Conservation (phyloP, 2,888 invertebrate genomes). For the Nomada fucata region DNA sequence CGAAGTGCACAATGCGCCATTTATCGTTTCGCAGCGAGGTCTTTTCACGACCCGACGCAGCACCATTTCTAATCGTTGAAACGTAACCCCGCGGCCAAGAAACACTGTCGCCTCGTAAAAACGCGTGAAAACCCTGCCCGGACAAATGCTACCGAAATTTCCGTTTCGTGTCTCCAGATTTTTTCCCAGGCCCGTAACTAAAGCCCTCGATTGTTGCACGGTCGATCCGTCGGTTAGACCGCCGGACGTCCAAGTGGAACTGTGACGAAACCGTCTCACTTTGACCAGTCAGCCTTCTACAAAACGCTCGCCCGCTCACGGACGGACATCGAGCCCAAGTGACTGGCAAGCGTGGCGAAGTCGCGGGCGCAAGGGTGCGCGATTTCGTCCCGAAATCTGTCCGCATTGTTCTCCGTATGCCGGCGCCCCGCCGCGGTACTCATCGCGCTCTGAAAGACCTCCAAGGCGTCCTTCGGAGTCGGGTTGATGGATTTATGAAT, state of each 20-base stretch:
- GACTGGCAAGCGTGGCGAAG: conserved; percentile 51
- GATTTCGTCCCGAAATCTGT: conserved; percentile 48
- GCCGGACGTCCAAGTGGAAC: background rate
- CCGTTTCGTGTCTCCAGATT: background rate
- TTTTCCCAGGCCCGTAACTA: conserved; percentile 14
- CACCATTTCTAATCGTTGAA: background rate
- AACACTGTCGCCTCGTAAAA: background rate
- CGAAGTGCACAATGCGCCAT: conserved; percentile 12
- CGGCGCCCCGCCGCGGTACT: conserved; percentile 75
- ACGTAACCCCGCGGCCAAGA: background rate
- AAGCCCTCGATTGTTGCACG: conserved; percentile 27
- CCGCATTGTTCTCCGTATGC: conserved; percentile 62
- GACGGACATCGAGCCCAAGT: background rate
- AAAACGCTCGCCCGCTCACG: conserved; percentile 24
- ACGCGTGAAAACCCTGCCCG: background rate
- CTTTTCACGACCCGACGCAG: background rate
- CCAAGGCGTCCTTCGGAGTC: conserved; percentile 42
- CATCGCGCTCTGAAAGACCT: conserved; percentile 71
- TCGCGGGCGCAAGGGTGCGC: conserved; percentile 35
- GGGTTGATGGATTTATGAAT: conserved; percentile 76
- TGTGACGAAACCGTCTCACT: conserved; percentile 34
- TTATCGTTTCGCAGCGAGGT: conserved; percentile 20
- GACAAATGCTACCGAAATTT: background rate
- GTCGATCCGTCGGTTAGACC: conserved; percentile 48
- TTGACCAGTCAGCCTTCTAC: conserved; percentile 5